Evolutionary conservation across 2,113 vertebrate genomes (phyloP).

Genomic region (Notothenia rossii): DNA sequence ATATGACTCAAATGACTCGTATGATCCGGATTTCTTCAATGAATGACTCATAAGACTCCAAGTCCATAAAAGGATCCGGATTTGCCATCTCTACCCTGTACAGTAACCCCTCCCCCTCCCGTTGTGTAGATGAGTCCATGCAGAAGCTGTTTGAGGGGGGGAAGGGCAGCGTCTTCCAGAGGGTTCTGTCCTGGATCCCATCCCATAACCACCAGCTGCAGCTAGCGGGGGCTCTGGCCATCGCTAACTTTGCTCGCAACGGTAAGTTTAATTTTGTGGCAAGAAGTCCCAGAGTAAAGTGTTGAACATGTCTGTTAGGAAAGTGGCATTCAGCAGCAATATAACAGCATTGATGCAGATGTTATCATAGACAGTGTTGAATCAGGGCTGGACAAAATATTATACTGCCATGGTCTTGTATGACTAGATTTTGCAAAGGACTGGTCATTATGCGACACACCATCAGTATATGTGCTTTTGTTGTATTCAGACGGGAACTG

Average conservation of each 20-base stretch:
- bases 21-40: too few relatives aligned
- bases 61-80: too few relatives aligned
- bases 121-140: slow-evolving; percentile 94
- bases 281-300: background rate
- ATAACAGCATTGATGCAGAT: too few relatives aligned
- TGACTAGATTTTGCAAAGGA: too few relatives aligned
- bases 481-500: slow-evolving; percentile 91
- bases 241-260: slow-evolving; percentile 98
- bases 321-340: too few relatives aligned
- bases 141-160: slow-evolving; percentile 98
- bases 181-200: slow-evolving; percentile 96
- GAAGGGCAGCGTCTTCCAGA: slow-evolving; percentile 96
- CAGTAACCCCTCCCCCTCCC: background rate
- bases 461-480: background rate
- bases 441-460: too few relatives aligned
- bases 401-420: too few relatives aligned
- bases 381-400: too few relatives aligned
- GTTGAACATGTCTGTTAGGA: background rate
- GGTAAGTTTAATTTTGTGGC: slow-evolving; percentile 80
- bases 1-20: too few relatives aligned
- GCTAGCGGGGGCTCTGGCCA: slow-evolving; percentile 95
- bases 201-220: slow-evolving; percentile 97
- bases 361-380: too few relatives aligned
- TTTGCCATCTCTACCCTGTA: too few relatives aligned
- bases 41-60: too few relatives aligned